Percentiles rank a stretch among this genome's conserved stretches.
Evolutionary conservation across 2,113 vertebrate genomes (phyloP).

Genomic region (Puntigrus tetrazona): DNA sequence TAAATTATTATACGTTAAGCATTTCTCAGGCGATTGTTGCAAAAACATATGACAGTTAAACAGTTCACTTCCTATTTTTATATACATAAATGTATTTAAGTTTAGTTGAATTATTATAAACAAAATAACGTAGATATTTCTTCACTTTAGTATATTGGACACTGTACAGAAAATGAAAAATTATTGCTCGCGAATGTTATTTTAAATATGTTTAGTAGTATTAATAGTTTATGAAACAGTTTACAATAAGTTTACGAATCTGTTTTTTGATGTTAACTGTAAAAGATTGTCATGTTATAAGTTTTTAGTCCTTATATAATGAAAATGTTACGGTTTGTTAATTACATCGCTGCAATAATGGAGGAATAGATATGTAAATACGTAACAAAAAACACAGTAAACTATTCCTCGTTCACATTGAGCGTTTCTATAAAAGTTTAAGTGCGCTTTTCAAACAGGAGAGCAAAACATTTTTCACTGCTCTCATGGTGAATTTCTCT

Average conservation of each 20-base stretch:
- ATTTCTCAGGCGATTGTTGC: not conserved
- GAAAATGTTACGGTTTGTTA: not conserved
- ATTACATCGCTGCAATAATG: not conserved
- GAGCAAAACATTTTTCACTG: not conserved
- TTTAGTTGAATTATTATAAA: not conserved
- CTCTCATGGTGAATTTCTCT: slow-evolving; percentile 29
- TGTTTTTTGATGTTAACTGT: not conserved
- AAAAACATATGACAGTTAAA: not conserved
- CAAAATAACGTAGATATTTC: not conserved
- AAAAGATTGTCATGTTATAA: too few species aligned
- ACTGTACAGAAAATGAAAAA: not conserved
- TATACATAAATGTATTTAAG: not conserved
- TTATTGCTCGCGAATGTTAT: not conserved
- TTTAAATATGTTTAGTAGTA: not conserved
- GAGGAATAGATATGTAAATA: not conserved
- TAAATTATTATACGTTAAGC: not conserved
- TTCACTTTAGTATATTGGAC: not conserved
- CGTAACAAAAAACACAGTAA: not conserved
- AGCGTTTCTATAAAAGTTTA: not conserved
- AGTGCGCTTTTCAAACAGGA: not conserved
- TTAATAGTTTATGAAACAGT: too few species aligned
- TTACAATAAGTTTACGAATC: not conserved
- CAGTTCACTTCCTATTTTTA: not conserved
- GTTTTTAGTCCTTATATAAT: too few species aligned
- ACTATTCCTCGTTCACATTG: not conserved